phyloP scores from a whole-genome alignment of 1,140 invertebrate species.

The Meloidogyne chitwoodi region DNA sequence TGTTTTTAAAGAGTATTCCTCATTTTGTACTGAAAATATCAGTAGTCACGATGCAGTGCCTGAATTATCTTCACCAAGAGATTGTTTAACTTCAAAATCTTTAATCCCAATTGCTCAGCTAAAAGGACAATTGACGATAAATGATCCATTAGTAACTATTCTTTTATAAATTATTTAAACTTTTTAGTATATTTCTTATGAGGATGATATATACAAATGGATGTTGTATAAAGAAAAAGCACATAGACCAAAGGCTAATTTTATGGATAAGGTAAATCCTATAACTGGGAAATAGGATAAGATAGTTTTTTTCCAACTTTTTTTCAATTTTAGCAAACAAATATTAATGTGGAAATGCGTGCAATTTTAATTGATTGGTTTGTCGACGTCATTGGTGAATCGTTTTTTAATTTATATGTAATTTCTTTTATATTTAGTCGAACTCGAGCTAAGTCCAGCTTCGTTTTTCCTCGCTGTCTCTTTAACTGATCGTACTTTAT shows the following conservation, averaged over 20 bases:
- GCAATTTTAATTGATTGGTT: conserved; percentile 33
- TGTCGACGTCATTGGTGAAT: conserved; percentile 3
- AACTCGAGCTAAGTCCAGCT: conserved; percentile 16
- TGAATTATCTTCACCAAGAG: neutral
- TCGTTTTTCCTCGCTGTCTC: conserved; percentile 32
- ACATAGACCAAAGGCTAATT: conserved; percentile 14
- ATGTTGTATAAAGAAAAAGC: conserved; percentile 5
- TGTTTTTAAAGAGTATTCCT: neutral
- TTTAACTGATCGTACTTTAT: conserved; percentile 23
- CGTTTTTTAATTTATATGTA: neutral
- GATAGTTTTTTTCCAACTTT: neutral
- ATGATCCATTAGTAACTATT: neutral
- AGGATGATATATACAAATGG: conserved; percentile 17
- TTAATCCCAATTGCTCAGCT: neutral
- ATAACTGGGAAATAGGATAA: too few species aligned
- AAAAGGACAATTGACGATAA: neutral
- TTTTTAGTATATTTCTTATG: conserved; percentile 13
- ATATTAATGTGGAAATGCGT: conserved; percentile 25
- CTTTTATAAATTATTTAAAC: neutral
- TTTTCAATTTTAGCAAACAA: conserved; percentile 1
- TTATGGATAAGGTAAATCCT: conserved; percentile 22
- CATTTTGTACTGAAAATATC: neutral
- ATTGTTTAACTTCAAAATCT: neutral
- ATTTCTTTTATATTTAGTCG: neutral
- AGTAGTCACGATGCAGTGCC: neutral